Percentiles rank a stretch among this genome's conserved stretches.
These are phyloP conservation scores for Diadumene lineata DNA, from an alignment of 92 coral and sea anemone genomes.

Conservation along the genomic window DNA sequence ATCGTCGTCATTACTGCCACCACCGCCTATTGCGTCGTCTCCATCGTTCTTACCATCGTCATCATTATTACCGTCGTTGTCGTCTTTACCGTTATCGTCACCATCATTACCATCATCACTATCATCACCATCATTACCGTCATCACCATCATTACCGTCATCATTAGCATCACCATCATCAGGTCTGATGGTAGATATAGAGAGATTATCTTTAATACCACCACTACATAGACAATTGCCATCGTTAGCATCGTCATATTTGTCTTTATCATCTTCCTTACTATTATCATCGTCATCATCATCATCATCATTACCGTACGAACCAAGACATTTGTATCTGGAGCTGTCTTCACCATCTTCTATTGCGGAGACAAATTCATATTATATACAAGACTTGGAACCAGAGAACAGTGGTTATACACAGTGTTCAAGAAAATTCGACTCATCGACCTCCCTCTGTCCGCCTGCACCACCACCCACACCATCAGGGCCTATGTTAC, in stretches of 20 bases:
- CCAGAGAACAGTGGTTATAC: background rate
- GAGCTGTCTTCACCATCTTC: background rate
- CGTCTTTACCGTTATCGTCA: background rate
- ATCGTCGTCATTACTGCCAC: slow-evolving; percentile 1
- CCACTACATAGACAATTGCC: background rate
- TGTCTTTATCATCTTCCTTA: slow-evolving; percentile 8
- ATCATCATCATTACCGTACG: background rate
- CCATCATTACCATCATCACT: slow-evolving; percentile 1
- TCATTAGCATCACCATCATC: slow-evolving; percentile 9
- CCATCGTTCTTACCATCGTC: background rate
- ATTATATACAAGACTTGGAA: background rate
- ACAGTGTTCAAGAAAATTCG: background rate
- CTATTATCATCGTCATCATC: slow-evolving; percentile 1
- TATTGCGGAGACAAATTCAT: background rate
- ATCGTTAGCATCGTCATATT: slow-evolving; percentile 6
- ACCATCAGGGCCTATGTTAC: background rate
- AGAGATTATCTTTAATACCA: background rate
- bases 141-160: background rate
- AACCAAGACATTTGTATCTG: background rate
- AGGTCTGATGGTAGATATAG: background rate
- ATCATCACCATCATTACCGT: slow-evolving; percentile 2
- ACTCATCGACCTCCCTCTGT: background rate
- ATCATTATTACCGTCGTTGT: background rate
- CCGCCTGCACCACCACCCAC: background rate
- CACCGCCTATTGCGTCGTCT: background rate